A percentile compares a stretch with the other conserved stretches of the same genome.
phyloP scores from a whole-genome alignment of 2,797 vertebrate species.

The Balearica regulorum region DNA sequence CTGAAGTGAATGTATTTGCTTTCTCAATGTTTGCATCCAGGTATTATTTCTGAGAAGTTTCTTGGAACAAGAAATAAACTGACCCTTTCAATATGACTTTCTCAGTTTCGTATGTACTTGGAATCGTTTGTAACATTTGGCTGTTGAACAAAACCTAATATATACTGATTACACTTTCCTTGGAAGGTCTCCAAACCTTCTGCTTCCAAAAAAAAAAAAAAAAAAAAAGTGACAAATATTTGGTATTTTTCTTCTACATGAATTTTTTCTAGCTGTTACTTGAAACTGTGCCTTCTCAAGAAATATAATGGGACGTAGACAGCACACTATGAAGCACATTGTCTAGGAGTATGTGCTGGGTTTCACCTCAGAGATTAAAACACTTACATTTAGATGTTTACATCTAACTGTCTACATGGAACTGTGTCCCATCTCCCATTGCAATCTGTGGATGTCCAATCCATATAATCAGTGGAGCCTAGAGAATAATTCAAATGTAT shows the following conservation, averaged over 20 bases:
- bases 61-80: not conserved
- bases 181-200: not conserved
- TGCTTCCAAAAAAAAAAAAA: not conserved
- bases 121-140: not conserved
- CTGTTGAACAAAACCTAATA: not conserved
- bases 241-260: not conserved
- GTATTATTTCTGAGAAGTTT: not conserved
- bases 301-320: not conserved
- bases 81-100: not conserved
- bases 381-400: not conserved
- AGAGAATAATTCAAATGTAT: not conserved
- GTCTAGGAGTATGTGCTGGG: not conserved
- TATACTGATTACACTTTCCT: not conserved
- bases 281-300: not conserved
- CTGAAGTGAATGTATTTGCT: not conserved
- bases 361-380: not conserved
- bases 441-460: not conserved
- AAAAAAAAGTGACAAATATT: not conserved
- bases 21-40: not conserved
- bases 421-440: not conserved
- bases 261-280: not conserved
- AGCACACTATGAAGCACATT: accelerated
- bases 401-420: not conserved
- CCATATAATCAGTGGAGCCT: not conserved
- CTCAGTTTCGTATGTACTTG: not conserved